phyloP scores from a whole-genome alignment of 2,113 vertebrate species.

The Nasalis larvatus region DNA sequence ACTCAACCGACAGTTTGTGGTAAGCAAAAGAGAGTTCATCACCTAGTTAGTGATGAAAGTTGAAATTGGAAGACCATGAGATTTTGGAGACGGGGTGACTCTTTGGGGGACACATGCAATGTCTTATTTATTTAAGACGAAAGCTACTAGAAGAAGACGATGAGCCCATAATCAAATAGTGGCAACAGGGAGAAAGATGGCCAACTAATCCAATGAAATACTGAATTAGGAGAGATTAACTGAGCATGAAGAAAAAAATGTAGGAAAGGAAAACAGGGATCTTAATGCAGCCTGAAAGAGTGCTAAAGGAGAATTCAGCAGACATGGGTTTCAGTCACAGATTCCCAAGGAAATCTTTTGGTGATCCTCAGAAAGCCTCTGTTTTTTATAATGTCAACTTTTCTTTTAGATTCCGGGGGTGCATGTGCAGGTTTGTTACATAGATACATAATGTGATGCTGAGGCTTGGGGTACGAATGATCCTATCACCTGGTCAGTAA shows the following conservation, averaged over 20 bases:
- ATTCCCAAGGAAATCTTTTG: neutral
- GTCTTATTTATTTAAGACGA: neutral
- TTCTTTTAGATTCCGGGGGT: too few relatives aligned
- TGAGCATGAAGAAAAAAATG: neutral
- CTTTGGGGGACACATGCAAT: too few relatives aligned
- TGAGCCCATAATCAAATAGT: neutral
- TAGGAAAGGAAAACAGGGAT: neutral
- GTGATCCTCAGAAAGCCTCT: too few relatives aligned
- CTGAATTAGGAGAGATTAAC: neutral
- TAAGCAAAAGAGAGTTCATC: neutral
- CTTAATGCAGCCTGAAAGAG: fast-evolving
- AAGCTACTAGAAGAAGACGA: neutral
- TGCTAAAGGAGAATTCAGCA: neutral
- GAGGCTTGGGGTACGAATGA: too few relatives aligned
- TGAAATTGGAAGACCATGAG: neutral
- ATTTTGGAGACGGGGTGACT: neutral
- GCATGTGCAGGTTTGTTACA: too few relatives aligned
- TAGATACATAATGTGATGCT: too few relatives aligned
- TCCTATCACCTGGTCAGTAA: too few relatives aligned
- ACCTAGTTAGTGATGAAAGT: neutral
- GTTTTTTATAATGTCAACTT: too few relatives aligned
- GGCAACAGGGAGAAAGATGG: neutral
- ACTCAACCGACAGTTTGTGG: neutral
- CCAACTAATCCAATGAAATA: fast-evolving
- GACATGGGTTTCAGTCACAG: neutral